phyloP scores from a whole-genome alignment of 2,113 vertebrate species.

The Galemys pyrenaicus region DNA sequence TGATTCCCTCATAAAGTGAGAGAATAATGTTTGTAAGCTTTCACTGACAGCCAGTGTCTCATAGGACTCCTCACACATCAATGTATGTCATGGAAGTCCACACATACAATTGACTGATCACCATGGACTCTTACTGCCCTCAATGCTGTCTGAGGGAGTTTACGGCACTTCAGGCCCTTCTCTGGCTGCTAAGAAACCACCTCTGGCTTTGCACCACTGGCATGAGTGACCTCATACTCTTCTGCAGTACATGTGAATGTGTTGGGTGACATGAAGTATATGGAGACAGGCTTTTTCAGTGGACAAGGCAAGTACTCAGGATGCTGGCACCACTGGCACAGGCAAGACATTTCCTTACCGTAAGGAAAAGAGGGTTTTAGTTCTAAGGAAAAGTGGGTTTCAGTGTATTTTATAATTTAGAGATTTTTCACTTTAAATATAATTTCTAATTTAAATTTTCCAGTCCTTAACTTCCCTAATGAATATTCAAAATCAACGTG shows the following conservation, averaged over 20 bases:
- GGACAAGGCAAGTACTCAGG: no score
- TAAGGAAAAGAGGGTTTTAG: no score
- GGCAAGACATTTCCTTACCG: background rate
- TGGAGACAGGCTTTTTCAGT: background rate
- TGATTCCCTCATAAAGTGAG: background rate
- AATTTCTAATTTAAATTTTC: background rate
- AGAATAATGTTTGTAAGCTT: background rate
- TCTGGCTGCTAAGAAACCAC: background rate
- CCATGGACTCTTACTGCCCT: background rate
- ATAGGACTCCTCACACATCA: background rate
- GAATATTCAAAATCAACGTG: background rate
- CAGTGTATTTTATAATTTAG: background rate
- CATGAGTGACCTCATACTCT: background rate
- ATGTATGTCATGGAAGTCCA: constrained; percentile 38
- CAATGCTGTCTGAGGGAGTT: background rate
- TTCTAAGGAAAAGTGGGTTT: background rate
- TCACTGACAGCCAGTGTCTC: background rate
- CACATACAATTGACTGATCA: background rate
- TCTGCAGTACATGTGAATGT: background rate
- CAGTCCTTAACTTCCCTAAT: background rate
- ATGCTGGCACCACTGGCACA: background rate
- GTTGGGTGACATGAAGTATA: no score
- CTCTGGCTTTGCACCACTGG: background rate
- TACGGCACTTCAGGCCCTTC: background rate
- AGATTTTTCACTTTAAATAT: background rate